Conservation (phyloP, 1,140 invertebrate species). For the Gonatopus flavifemur region DNA sequence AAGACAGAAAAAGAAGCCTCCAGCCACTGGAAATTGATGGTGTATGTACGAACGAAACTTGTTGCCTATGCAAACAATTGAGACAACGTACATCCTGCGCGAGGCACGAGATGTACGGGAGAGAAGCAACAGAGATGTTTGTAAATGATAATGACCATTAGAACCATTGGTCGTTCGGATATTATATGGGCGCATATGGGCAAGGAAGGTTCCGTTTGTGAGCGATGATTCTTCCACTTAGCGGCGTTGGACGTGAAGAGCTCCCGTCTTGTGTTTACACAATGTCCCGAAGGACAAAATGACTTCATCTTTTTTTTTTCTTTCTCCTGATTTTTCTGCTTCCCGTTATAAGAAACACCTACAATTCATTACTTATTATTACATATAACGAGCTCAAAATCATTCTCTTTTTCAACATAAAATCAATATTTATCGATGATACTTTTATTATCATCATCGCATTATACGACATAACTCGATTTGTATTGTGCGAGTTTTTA, state of each 20-base stretch:
- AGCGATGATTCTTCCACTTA: constrained; percentile 40
- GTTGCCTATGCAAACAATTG: constrained; percentile 31
- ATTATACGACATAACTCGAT: no score
- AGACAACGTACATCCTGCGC: constrained; percentile 7
- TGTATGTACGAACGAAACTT: constrained; percentile 19
- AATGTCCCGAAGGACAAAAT: constrained; percentile 6
- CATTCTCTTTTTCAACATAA: no score
- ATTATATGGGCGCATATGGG: no score
- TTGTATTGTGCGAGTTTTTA: no score
- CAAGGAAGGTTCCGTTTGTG: constrained; percentile 11
- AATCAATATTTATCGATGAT: no score
- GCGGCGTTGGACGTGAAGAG: constrained; percentile 27
- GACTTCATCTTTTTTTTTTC: constrained; percentile 1
- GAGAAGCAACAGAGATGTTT: constrained; percentile 22
- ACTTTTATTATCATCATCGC: no score
- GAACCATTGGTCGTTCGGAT: constrained; percentile 19
- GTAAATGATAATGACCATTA: constrained; percentile 43
- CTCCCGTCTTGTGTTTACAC: constrained; percentile 36
- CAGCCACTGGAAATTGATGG: constrained; percentile 22
- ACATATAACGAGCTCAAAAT: no score
- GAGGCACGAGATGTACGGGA: neutral
- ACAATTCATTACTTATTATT: no score
- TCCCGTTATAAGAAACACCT: no score
- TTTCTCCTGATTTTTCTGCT: no score
- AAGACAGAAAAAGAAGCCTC: constrained; percentile 13